phyloP scores from a whole-genome alignment of 2,797 vertebrate species.

The Sarcoramphus papa region DNA sequence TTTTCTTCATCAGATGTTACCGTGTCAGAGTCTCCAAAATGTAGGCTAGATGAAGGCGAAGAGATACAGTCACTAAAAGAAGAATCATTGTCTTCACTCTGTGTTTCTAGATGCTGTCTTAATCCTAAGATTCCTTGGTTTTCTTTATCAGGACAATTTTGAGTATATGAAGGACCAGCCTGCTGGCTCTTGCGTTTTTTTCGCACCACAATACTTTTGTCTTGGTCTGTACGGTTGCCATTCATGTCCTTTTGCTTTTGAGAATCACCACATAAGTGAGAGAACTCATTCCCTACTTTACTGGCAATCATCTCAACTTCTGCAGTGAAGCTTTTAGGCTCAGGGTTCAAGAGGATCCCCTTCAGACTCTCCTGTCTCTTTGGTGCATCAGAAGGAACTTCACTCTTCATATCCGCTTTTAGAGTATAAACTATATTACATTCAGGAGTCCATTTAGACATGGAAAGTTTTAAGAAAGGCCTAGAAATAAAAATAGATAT shows the following conservation, averaged over 20 bases:
- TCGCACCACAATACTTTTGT: slow-evolving; percentile 83
- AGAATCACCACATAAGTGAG: slow-evolving; percentile 87
- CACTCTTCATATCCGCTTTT: slow-evolving; percentile 97
- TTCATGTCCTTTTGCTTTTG: slow-evolving; percentile 85
- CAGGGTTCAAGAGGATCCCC: slow-evolving; percentile 91
- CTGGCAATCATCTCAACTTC: slow-evolving; percentile 92
- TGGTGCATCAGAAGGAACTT: slow-evolving; percentile 88
- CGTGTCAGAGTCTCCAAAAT: slow-evolving; percentile 97
- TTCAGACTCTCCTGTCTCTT: slow-evolving; percentile 94
- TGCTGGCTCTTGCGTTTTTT: slow-evolving; percentile 97
- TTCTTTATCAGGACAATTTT: slow-evolving; percentile 86
- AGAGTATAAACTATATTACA: slow-evolving; percentile 77
- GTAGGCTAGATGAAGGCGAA: slow-evolving; percentile 94
- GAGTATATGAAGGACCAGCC: slow-evolving; percentile 90
- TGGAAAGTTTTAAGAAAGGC: slow-evolving; percentile 70
- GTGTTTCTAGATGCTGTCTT: slow-evolving; percentile 81
- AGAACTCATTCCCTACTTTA: slow-evolving; percentile 92
- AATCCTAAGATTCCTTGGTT: slow-evolving; percentile 76
- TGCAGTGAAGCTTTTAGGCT: slow-evolving; percentile 88
- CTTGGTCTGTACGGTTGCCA: slow-evolving; percentile 83
- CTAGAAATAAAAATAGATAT: slow-evolving; percentile 47
- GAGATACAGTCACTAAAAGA: slow-evolving; percentile 97
- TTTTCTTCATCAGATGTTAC: slow-evolving; percentile 95
- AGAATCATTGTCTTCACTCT: slow-evolving; percentile 93
- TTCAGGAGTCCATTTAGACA: slow-evolving; percentile 80